Percentiles rank a stretch among this genome's conserved stretches.
These are phyloP conservation scores for Entomobrya multifasciata DNA, from an alignment of 2,888 invertebrate species.

Conservation along the genomic window DNA sequence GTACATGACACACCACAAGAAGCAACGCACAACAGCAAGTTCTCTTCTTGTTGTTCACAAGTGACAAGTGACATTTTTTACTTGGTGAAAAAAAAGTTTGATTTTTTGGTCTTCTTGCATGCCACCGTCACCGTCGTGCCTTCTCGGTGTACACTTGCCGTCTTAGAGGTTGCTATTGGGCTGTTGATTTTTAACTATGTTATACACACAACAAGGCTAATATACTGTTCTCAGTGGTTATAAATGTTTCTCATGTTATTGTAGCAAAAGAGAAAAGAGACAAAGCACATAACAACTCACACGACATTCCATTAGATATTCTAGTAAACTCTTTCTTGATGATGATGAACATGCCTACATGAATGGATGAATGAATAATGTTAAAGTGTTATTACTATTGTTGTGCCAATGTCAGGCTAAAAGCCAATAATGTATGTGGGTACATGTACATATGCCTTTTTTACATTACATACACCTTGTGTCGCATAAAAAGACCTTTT, in stretches of 20 bases:
- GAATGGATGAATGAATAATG: slow-evolving; percentile 57
- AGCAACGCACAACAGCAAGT: slow-evolving; percentile 9
- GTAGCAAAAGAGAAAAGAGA: not conserved
- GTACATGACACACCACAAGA: slow-evolving; percentile 46
- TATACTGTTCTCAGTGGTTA: not conserved
- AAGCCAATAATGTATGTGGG: slow-evolving; percentile 14
- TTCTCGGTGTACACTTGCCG: not conserved
- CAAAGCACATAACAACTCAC: not conserved
- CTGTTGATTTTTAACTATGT: slow-evolving; percentile 20
- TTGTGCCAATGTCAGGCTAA: slow-evolving; percentile 40
- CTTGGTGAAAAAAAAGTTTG: slow-evolving; percentile 19
- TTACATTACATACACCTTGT: not conserved
- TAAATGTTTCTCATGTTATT: not conserved
- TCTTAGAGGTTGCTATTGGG: not conserved
- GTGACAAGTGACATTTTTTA: slow-evolving; percentile 67
- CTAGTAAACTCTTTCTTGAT: slow-evolving; percentile 26
- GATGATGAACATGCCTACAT: slow-evolving; percentile 34
- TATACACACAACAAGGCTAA: not conserved
- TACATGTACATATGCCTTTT: not conserved
- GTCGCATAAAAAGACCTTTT: slow-evolving; percentile 8
- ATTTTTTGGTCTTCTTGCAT: slow-evolving; percentile 12
- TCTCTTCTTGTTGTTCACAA: slow-evolving; percentile 32
- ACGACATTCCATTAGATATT: not conserved
- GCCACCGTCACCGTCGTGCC: slow-evolving; percentile 15
- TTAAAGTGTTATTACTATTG: slow-evolving; percentile 53